A percentile compares a stretch with the other conserved stretches of the same genome.
phyloP scores from a whole-genome alignment of 2,113 vertebrate genomes.

The Camelus dromedarius region DNA sequence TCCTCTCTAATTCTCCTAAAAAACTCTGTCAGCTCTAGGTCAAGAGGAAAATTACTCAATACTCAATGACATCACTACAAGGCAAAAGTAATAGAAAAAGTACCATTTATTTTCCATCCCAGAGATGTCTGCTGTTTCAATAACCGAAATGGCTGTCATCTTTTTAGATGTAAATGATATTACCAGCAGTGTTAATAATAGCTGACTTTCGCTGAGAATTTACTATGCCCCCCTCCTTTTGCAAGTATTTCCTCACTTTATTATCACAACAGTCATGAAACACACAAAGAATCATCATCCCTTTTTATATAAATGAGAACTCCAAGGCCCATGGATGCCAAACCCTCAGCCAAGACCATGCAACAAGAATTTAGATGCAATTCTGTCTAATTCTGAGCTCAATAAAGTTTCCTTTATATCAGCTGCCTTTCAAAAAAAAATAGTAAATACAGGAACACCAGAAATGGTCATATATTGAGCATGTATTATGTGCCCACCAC shows the following conservation, averaged over 20 bases:
- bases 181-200: background rate
- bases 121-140: background rate
- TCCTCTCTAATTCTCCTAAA: background rate
- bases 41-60: background rate
- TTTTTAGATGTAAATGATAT: constrained; percentile 19
- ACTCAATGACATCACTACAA: background rate
- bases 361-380: background rate
- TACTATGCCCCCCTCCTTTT: background rate
- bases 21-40: background rate
- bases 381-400: background rate
- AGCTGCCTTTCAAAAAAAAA: background rate
- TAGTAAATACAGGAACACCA: background rate
- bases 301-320: background rate
- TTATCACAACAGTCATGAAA: background rate
- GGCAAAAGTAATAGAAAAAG: background rate
- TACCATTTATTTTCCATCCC: constrained; percentile 10
- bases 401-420: background rate
- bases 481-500: background rate
- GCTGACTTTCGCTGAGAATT: background rate
- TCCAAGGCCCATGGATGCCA: background rate
- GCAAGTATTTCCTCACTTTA: constrained; percentile 8
- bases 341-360: background rate
- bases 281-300: background rate
- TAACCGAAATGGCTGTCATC: constrained; percentile 11
- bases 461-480: background rate